Evolutionary conservation across 2,113 vertebrate species (phyloP).

Genomic region (Lamprologus speciosus): DNA sequence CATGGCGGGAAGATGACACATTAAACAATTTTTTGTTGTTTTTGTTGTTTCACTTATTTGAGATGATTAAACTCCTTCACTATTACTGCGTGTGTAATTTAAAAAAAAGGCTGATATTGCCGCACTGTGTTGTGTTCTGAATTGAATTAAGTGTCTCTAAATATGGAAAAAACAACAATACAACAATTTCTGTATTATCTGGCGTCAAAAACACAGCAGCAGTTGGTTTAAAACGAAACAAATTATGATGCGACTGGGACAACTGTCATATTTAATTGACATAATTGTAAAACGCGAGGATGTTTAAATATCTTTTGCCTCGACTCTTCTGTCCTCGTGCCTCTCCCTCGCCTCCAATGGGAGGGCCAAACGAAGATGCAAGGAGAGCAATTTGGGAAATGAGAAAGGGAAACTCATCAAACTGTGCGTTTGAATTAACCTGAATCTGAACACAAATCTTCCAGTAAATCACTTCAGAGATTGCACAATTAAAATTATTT

Average conservation of each 20-base stretch:
- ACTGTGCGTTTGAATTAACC: not conserved
- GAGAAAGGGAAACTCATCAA: not conserved
- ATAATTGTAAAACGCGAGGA: not conserved
- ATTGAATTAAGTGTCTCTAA: not conserved
- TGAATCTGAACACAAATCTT: not conserved
- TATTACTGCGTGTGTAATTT: not conserved
- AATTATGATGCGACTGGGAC: not conserved
- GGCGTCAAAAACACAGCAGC: fast-evolving
- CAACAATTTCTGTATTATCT: not conserved
- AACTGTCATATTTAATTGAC: not conserved
- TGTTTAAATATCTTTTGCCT: not conserved
- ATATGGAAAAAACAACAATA: not conserved
- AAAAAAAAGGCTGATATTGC: not conserved
- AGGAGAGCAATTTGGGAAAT: not conserved
- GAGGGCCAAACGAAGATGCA: not conserved
- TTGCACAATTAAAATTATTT: not conserved
- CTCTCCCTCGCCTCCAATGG: not conserved
- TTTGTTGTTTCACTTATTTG: not conserved
- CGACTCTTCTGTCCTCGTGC: not conserved
- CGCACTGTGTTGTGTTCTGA: not conserved
- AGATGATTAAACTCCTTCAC: not conserved
- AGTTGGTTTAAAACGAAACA: not conserved
- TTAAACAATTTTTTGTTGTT: not conserved
- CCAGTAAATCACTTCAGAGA: not conserved
- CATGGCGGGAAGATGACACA: not conserved